Percentiles rank a stretch among this genome's conserved stretches.
Evolutionary conservation across 2,888 invertebrate species (phyloP).

Genomic region (Girardia tigrina): DNA sequence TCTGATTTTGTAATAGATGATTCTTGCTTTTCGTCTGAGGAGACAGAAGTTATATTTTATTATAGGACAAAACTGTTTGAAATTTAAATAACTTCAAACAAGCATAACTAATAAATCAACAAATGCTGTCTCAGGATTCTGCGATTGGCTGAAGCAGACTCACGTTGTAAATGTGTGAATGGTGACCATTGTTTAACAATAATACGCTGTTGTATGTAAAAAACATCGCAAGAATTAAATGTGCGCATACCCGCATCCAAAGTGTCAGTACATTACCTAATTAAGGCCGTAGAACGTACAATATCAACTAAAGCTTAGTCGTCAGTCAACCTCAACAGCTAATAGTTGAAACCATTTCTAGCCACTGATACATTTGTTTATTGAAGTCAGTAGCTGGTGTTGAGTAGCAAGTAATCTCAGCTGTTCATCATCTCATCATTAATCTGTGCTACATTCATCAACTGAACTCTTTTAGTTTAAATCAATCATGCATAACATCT

Average conservation of each 20-base stretch:
- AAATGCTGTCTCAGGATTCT: neutral
- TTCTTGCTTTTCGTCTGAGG: neutral
- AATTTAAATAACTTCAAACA: conserved; percentile 10
- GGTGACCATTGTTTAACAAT: conserved; percentile 3
- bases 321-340: conserved; percentile 4
- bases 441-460: conserved; percentile 20
- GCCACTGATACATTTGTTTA: neutral
- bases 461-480: conserved; percentile 1
- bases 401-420: conserved; percentile 17
- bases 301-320: neutral
- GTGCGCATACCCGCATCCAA: neutral
- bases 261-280: conserved; percentile 23
- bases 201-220: neutral
- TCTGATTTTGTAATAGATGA: neutral
- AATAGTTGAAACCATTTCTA: conserved; percentile 23
- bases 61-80: neutral
- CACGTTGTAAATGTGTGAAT: neutral
- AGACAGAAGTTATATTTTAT: neutral
- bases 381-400: conserved; percentile 23
- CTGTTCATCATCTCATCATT: conserved; percentile 23
- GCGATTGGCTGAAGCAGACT: neutral
- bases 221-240: neutral
- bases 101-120: neutral
- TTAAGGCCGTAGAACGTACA: conserved; percentile 7
- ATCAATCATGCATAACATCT: conserved; percentile 23